Evolutionary conservation across 2,113 vertebrate genomes (phyloP), one percentile per base, ranked within the genome.

Genomic region (Willisornis vidua): DNA sequence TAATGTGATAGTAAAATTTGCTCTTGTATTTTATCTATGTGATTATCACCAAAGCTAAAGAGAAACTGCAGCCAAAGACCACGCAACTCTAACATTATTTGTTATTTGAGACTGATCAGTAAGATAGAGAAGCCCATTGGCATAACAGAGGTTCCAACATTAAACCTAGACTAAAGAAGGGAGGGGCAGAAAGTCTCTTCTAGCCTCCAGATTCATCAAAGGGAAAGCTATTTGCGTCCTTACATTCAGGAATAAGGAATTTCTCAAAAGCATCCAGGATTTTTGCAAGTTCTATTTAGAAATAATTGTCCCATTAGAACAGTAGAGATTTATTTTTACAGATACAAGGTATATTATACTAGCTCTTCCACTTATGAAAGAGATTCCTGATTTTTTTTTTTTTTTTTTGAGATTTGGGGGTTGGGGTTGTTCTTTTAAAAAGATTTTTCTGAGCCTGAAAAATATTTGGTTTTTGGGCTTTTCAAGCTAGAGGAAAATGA

Each of bases 111-210:
- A 25, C 19, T 33, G 26, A 67, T 2, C 10, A 10, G 11, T 43
- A 41, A 39, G 1, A 23, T 3, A 46, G 15, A 45, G 10, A 80
- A 70, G 14, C 25, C 37, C 15, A n/a, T 0, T 1, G 3, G 12
- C 37, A 3, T 17, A 29, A 68, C 14, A 68, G 7, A 72, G 49
- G 7, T 7, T 73, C 18, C 62, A 74, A n/a, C 33, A 25, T 31
- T 6, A 41, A 4, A 51, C 14, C 15, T 3, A 4, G 26, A 39
- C 23, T 58, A 54, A 86, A 58, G 19, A 58, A 31, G 1, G 14
- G 19, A 67, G 7, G 3, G 10, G 5, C 0, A 4, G 15, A 66
- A 57, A 63, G 4, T 33, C 46, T 81, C 14, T 76, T 65, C 10
- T 23, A 71, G 9, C 3, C n/a, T 45, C 55, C 3, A 1, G 6